Conservation (phyloP, 1,140 invertebrate species). For the Lepidotrigona ventralis region DNA sequence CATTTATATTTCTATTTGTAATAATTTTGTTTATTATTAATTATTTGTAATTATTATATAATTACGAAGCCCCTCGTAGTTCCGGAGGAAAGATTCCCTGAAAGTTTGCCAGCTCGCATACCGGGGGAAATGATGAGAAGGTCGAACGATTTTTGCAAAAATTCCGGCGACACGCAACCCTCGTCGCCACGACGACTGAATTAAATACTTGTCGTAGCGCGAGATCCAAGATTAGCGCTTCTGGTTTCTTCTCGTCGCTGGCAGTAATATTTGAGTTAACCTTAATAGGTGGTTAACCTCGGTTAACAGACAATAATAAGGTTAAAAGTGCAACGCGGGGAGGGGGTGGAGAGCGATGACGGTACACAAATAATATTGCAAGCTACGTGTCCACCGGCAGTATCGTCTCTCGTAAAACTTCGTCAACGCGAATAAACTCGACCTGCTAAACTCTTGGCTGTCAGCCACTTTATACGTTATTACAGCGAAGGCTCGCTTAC, state of each 20-base stretch:
- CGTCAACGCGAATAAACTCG: conserved; percentile 18
- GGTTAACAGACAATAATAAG: conserved; percentile 42
- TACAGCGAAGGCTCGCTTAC: conserved; percentile 23
- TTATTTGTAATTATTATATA: too few relatives aligned
- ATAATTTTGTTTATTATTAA: too few relatives aligned
- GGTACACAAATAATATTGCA: conserved; percentile 20
- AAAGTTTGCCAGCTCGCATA: too few relatives aligned
- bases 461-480: conserved; percentile 47
- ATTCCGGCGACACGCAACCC: neutral
- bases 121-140: neutral
- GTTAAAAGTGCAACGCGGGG: conserved; percentile 25
- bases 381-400: conserved; percentile 2
- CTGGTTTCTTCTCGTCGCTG: conserved; percentile 4
- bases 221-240: conserved; percentile 16
- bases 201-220: neutral
- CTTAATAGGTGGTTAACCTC: conserved; percentile 42
- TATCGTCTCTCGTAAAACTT: conserved; percentile 39
- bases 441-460: neutral
- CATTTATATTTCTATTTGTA: too few relatives aligned
- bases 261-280: conserved; percentile 37
- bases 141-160: neutral
- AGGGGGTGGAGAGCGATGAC: neutral
- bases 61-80: too few relatives aligned
- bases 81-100: too few relatives aligned
- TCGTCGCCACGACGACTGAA: neutral